Percentiles rank a stretch among this genome's conserved stretches.
These are phyloP conservation scores for Ylistrum balloti DNA, from an alignment of 1,140 invertebrate species.

Conservation along the genomic window DNA sequence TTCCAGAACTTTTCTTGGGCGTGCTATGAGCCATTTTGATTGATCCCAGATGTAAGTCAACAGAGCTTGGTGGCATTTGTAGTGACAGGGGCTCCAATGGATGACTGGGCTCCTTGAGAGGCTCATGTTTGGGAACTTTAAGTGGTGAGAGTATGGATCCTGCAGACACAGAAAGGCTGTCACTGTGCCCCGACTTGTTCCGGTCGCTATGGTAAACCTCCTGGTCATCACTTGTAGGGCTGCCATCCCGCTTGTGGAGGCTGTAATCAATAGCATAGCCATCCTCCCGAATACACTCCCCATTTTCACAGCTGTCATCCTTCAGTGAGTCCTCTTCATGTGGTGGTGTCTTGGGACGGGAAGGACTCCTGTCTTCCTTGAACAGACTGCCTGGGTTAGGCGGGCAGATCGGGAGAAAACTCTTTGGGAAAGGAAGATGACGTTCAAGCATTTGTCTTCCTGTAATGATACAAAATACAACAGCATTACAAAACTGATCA, in stretches of 20 bases:
- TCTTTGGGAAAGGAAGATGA: slow-evolving; percentile 65
- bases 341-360: slow-evolving; percentile 1
- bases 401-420: slow-evolving; percentile 53
- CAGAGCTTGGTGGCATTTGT: slow-evolving; percentile 56
- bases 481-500: too few species aligned
- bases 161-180: slow-evolving; percentile 42
- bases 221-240: slow-evolving; percentile 86
- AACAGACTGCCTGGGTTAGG: slow-evolving; percentile 51
- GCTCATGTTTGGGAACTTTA: slow-evolving; percentile 60
- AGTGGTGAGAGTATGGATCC: slow-evolving; percentile 56
- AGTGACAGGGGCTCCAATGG: slow-evolving; percentile 60
- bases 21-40: slow-evolving; percentile 65
- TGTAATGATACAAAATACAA: slow-evolving; percentile 57
- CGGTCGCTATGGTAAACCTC: slow-evolving; percentile 57
- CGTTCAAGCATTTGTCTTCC: slow-evolving; percentile 67
- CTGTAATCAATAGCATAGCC: slow-evolving; percentile 75
- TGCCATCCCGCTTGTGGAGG: slow-evolving; percentile 88
- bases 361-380: slow-evolving; percentile 45
- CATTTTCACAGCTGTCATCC: slow-evolving; percentile 64
- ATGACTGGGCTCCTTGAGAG: slow-evolving; percentile 46
- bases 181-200: slow-evolving; percentile 57
- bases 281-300: slow-evolving; percentile 65
- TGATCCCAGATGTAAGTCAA: slow-evolving; percentile 56
- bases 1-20: slow-evolving; percentile 62
- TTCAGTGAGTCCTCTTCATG: slow-evolving; percentile 62